These are phyloP conservation scores for Hydra vulgaris DNA, from an alignment of 30 jellyfish, hydroid and myxozoan genomes.

Conservation along the genomic window DNA sequence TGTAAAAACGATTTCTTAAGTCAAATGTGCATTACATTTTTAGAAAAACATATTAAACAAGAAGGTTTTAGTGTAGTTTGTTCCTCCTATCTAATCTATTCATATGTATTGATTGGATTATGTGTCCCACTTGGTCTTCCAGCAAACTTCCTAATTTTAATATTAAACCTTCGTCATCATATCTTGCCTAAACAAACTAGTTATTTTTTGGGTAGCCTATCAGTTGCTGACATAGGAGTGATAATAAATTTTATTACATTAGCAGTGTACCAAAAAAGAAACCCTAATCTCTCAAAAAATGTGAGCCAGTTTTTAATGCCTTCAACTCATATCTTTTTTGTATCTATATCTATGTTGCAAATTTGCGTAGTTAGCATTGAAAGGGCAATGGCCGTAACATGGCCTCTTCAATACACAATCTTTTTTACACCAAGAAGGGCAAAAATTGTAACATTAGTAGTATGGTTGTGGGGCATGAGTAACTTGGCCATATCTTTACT, in stretches of 20 bases:
- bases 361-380: slow-evolving; percentile 22
- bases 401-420: slow-evolving; percentile 33
- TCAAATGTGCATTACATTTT: neutral
- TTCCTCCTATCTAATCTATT: neutral
- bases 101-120: slow-evolving; percentile 11
- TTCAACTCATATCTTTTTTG: slow-evolving; percentile 21
- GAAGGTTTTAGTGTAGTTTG: neutral
- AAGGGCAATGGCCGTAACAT: slow-evolving; percentile 36
- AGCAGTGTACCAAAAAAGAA: neutral
- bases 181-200: slow-evolving; percentile 26
- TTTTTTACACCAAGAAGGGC: slow-evolving; percentile 18
- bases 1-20: neutral
- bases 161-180: slow-evolving; percentile 1
- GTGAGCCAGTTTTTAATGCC: slow-evolving; percentile 17
- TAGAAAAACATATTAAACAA: neutral
- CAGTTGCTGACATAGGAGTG: slow-evolving; percentile 27
- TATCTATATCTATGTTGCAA: slow-evolving; percentile 16
- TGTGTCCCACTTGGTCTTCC: slow-evolving; percentile 19
- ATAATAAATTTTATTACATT: slow-evolving; percentile 8
- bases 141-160: slow-evolving; percentile 13
- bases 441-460: neutral
- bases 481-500: neutral
- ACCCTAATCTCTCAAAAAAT: neutral
- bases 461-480: slow-evolving; percentile 18
- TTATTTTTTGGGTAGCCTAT: slow-evolving; percentile 14